Evolutionary conservation across 2,888 invertebrate genomes (phyloP), one percentile per base, ranked within the genome.

Genomic region (Epiblema foenella): DNA sequence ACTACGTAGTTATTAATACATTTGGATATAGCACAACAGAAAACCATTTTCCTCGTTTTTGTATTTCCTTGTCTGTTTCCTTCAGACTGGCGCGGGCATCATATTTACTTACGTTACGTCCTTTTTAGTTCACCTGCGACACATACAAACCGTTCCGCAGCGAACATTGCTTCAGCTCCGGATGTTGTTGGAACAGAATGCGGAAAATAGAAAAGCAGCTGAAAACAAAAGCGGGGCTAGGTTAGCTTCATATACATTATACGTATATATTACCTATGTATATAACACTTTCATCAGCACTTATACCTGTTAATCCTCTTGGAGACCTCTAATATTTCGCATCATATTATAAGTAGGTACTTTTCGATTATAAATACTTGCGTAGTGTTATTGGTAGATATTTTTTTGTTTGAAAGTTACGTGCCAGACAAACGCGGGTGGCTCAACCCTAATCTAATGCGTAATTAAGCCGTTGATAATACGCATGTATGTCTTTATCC

Each of bases 401-500:
- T 24, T 54, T 54, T 15, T n/a, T 20, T 39, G 52, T 39, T 37
- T 0, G n/a, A 64, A 64, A 54, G 24, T 54, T 67, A 58, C 20
- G 64, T 24, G 15, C 20, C 15, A 24, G 24, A 20, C 39, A 15
- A 10, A n/a, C 39, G 24, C 9, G 39, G n/a, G 52, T 54, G 63
- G 39, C 39, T 20, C 37, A 33, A 62, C 54, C 68, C 46, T 62
- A 51, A 52, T 51, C 49, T 69, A 69, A 64, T 69, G 58, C 24
- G 20, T 69, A 57, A 69, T 69, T 65, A 54, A 65, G 18, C n/a
- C 52, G 29, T 59, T 65, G 37, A 65, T 70, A 70, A 70, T 70
- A 65, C 58, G 49, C 49, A 57, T 64, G 63, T 64, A 57, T 64
- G 63, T 64, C 49, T 57, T 69, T 58, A 69, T 69, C 57, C 63